phyloP scores from a whole-genome alignment of 2,888 invertebrate species.

The Drosophila greeni region DNA sequence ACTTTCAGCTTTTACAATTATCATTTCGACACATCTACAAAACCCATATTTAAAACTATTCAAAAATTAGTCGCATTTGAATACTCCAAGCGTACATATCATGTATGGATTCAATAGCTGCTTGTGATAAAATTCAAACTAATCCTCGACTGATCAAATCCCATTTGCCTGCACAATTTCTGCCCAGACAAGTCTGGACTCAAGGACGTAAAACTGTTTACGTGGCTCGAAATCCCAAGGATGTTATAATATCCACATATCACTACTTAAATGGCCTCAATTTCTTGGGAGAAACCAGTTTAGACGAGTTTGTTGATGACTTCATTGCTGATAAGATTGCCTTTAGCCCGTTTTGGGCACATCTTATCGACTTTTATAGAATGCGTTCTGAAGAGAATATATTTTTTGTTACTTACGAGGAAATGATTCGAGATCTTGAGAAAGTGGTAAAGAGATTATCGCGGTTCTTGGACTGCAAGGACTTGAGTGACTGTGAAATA shows the following conservation, averaged over 20 bases:
- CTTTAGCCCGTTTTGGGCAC: conserved; percentile 58
- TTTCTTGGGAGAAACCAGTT: conserved; percentile 77
- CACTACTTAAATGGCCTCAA: conserved; percentile 83
- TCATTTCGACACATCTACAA: neutral
- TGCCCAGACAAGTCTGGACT: conserved; percentile 57
- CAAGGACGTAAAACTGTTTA: conserved; percentile 82
- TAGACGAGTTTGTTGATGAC: conserved; percentile 77
- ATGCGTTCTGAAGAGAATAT: conserved; percentile 58
- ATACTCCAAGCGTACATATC: neutral
- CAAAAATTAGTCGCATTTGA: neutral
- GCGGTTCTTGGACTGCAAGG: conserved; percentile 35
- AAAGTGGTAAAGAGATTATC: conserved; percentile 42
- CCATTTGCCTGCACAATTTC: conserved; percentile 59
- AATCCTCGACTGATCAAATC: conserved; percentile 58
- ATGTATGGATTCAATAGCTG: neutral
- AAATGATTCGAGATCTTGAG: conserved; percentile 60
- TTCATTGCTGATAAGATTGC: conserved; percentile 35
- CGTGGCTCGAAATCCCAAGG: conserved; percentile 90
- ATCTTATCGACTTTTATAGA: conserved; percentile 65
- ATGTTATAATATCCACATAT: conserved; percentile 88
- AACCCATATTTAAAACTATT: neutral
- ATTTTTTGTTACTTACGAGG: conserved; percentile 67
- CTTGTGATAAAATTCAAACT: conserved; percentile 10
- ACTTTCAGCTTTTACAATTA: too few species aligned
- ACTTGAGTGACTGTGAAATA: conserved; percentile 32